Evolutionary conservation across 2,113 vertebrate species (phyloP), one percentile per base, ranked within the genome.

Genomic region (Psephotus haematonotus): DNA sequence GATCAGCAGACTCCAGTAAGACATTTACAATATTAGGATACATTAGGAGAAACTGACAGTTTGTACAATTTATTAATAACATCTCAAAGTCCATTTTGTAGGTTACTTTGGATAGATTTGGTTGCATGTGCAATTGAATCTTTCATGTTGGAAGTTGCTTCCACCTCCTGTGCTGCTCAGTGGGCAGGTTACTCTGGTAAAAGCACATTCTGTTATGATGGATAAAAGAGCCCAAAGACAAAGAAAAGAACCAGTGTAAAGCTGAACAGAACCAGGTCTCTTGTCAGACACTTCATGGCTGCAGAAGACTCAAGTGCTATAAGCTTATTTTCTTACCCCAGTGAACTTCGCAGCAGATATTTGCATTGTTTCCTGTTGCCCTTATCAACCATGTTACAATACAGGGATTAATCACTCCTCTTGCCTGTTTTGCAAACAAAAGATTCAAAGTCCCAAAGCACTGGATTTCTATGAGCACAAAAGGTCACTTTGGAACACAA

Each of bases 291-390:
- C 85, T 46, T 33, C 47, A 25, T 19, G 50, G 82, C 1, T 91
- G 90, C 69, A 70, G 70, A 37, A 91, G 50, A 80, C 25, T 70
- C 17, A 96, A 98, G 97, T 98, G 95, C 97, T 97, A 97, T 94
- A 97, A 57, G 87, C 96, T 95, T 94, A 97, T 97, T 98, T 98
- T 97, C 97, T 96, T 92, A 92, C 95, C 96, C 96, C 83, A 57
- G 60, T 85, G 92, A 98, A 95, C 97, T 97, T 95, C 74, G 53
- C 96, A 97, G 95, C 97, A 98, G 98, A 98, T 98, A 98, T 95
- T 97, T 97, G 97, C 96, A 97, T 96, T 97, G 96, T 90, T 96
- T 96, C 85, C 95, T 71, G 92, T 17, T 71, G 95, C 81, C 81
- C 65, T 62, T 64, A 53, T 85, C 80, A 93, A 75, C 55, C 91